Evolutionary conservation across 1,140 invertebrate genomes (phyloP), one percentile per base, ranked within the genome.

Genomic region (Hirudo medicinalis): DNA sequence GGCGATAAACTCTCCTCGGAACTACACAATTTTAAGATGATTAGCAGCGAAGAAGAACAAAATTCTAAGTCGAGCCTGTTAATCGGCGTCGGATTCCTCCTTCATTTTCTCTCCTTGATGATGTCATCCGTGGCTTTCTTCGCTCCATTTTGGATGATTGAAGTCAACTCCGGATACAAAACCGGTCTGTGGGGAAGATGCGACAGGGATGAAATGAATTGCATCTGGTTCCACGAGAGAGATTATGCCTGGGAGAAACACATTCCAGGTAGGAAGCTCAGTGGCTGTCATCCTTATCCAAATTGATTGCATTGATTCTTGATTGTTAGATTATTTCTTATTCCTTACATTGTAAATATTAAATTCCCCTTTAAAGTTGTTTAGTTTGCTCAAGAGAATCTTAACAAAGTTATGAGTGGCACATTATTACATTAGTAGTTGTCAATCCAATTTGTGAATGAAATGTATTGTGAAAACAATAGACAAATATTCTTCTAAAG

Each of bases 201-300:
- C 49, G 69, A 70, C 29, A 25, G 53, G 20, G n/a, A 22, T 17
- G 69, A 70, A 49, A 49, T 70, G n/a, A 70, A 70, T 36, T 70
- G 69, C 43, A 70, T 70, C 49, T 70, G 69, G 69, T 70, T 70
- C 19, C 69, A 70, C 53, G 69, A 70, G 29, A 70, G 69, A 29
- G 43, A 70, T 54, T 70, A 70, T 53, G 69, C 69, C 13, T 70
- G 69, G 69, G 69, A 70, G 49, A 70, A 70, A 32, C n/a, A 25
- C n/a, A 49, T 70, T 27, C 69, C 69, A 43, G 53, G 69, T 70
- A 70, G n/a, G 40, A 53, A 25, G 29, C 8, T 63, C 29, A 25
- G 57, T 11, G 11, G 29, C 54, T 57, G 54, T 57, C 25, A 20
- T 57, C 54, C 54, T 57, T 57, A 57, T n/a, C 25, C 25, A 57